These are phyloP conservation scores for Antheraea assamensis DNA, from an alignment of 2,888 invertebrate species.

Conservation along the genomic window DNA sequence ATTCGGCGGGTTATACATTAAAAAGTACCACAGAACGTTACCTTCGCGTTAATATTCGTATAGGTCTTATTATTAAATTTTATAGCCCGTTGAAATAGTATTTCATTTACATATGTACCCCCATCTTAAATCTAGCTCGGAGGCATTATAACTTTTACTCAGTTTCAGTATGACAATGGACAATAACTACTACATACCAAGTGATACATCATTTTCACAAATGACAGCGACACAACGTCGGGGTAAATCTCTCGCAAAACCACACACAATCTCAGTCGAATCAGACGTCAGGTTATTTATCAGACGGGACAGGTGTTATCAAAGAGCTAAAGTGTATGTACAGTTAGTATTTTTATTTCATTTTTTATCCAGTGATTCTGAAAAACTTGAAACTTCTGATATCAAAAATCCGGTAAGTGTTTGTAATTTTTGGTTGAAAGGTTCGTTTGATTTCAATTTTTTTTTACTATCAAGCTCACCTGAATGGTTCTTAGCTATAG, in stretches of 20 bases:
- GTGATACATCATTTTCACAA: constrained; percentile 9
- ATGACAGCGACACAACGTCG: not conserved
- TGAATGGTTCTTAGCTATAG: too few relatives aligned
- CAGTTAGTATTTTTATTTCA: not conserved
- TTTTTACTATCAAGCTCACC: too few relatives aligned
- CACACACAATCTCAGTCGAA: not conserved
- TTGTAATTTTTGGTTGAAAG: too few relatives aligned
- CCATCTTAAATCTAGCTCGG: not conserved
- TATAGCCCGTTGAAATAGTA: too few relatives aligned
- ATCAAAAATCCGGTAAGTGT: too few relatives aligned
- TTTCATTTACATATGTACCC: too few relatives aligned
- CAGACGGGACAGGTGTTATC: constrained; percentile 16
- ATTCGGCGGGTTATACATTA: too few relatives aligned
- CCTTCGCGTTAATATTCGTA: too few relatives aligned
- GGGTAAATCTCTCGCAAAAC: not conserved
- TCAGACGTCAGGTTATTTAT: constrained; percentile 9
- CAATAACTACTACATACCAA: not conserved
- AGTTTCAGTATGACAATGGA: not conserved
- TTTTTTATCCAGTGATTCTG: not conserved
- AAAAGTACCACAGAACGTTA: too few relatives aligned
- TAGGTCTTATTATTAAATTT: too few relatives aligned
- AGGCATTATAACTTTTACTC: not conserved
- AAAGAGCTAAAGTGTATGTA: constrained; percentile 2
- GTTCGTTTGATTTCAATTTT: too few relatives aligned
- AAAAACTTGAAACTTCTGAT: too few relatives aligned